Conservation (phyloP, 2,888 invertebrate genomes). For the Petrophora chlorosata region DNA sequence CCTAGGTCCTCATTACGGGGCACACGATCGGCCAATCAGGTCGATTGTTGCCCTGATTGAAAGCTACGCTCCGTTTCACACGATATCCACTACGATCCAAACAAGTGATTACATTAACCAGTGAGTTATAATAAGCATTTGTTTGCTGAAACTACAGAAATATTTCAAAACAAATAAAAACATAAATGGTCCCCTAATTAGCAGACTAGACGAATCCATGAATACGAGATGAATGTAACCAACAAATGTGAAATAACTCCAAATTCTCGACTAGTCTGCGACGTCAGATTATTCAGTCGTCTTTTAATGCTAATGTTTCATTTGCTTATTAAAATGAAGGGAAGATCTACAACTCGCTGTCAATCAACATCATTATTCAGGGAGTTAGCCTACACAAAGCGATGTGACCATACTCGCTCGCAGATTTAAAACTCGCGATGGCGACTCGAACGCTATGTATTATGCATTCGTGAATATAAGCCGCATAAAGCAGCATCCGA, state of each 20-base stretch:
- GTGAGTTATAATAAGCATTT: neutral
- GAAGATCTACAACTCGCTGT: constrained; percentile 41
- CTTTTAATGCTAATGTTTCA: constrained; percentile 29
- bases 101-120: constrained; percentile 28
- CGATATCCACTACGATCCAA: constrained; percentile 37
- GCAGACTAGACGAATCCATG: constrained; percentile 13
- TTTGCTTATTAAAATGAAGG: constrained; percentile 38
- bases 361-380: constrained; percentile 55
- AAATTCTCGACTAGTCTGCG: constrained; percentile 9
- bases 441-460: constrained; percentile 69
- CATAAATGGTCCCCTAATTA: constrained; percentile 8
- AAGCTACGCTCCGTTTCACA: constrained; percentile 67
- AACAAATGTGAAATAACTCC: constrained; percentile 10
- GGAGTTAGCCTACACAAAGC: constrained; percentile 47
- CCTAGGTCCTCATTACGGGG: constrained; percentile 63
- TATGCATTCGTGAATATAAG: constrained; percentile 83
- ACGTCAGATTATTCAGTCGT: constrained; percentile 20
- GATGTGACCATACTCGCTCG: constrained; percentile 47
- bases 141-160: neutral
- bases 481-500: constrained; percentile 78
- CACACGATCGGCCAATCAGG: constrained; percentile 70
- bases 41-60: constrained; percentile 67
- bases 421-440: constrained; percentile 58
- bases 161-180: neutral
- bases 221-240: constrained; percentile 10